Evolutionary conservation across 2,888 invertebrate genomes (phyloP), one percentile per base, ranked within the genome.

Genomic region (Eueremaeus valkanovi): DNA sequence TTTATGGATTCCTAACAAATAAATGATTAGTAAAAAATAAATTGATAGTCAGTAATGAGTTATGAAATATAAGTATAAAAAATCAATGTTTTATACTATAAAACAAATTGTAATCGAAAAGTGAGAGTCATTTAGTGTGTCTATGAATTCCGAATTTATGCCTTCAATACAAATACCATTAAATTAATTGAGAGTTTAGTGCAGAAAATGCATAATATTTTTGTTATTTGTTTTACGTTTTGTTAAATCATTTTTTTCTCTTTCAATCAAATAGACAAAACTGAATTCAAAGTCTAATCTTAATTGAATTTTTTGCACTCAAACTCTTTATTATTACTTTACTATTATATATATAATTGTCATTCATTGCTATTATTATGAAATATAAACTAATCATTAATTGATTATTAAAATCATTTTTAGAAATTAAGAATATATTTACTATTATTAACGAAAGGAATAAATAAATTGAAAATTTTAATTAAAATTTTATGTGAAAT

Each of bases 71-170:
- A 27, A 55, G 55, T 55, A 55, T 55, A 55, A 55, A n/a, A 21
- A 8, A n/a, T n/a, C 5, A 36, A 36, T 36, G 5, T 5, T 36
- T 36, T 36, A 36, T 36, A 36, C 5, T 51, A 51, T n/a, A 18
- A 51, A 55, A 21, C 3, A 9, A 55, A 55, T 9, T 27, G 29
- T 55, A 24, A 55, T 6, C 9, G 45, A 18, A 63, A 63, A 63
- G 63, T 63, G 63, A 61, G 61, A 61, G 61, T 61, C 33, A 33
- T 18, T 63, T 21, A 63, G 36, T n/a, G 21, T 61, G 61, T 61
- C 61, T 33, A 33, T n/a, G 8, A 29, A 27, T n/a, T 33, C 63
- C 63, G 63, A 63, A 63, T 63, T 63, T 33, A 63, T 63, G 63
- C 63, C 63, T 63, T 63, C 21, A 31, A 58, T 24, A 51, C 24